Evolutionary conservation across 2,888 invertebrate genomes (phyloP), one percentile per base, ranked within the genome.

Genomic region (Polydrusus tereticollis): DNA sequence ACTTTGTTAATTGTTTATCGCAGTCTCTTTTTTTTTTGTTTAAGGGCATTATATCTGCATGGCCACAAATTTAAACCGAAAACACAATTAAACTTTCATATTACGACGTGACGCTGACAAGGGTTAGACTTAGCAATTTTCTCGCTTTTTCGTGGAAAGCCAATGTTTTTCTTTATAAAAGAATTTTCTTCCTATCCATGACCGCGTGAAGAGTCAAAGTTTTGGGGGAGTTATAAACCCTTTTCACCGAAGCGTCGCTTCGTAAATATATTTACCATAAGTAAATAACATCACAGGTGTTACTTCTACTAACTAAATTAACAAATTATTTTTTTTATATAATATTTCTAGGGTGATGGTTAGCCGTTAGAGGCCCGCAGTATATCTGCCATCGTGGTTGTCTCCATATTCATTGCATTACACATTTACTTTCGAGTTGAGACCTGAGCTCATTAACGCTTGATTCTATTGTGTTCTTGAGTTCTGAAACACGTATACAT

Each of bases 381-480:
- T 81, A 81, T 82, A 81, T n/a, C n/a, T 82, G 84, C 84, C 84
- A 80, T 80, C 83, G 81, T 82, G 83, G 84, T 81, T 83, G 83
- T 67, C 67, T 67, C 82, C 82, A 89, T 82, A 83, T 84, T 95
- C 94, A 96, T 94, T 96, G 96, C 91, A 96, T 92, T 88, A 93
- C 94, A 90, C 96, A 96, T 90, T 95, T 96, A 89, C 95, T 96
- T 91, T 97, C 97, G 88, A 97, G 94, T 90, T 96, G 95, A 86
- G 95, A 92, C 90, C 96, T 97, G 88, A 97, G 90, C 91, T 97
- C 96, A 88, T 93, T 96, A 89, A 97, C 96, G 92, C 96, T 96
- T 87, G 95, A 94, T 90, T 97, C 96, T 91, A 97, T 93, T 89
- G 95, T 94, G 89, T 97, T 96, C 92, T 96, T 97, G 91, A 97